A percentile compares a stretch with the other conserved stretches of the same genome.
Evolutionary conservation across 2,888 invertebrate species (phyloP).

Genomic region (Platerodrilus igneus): DNA sequence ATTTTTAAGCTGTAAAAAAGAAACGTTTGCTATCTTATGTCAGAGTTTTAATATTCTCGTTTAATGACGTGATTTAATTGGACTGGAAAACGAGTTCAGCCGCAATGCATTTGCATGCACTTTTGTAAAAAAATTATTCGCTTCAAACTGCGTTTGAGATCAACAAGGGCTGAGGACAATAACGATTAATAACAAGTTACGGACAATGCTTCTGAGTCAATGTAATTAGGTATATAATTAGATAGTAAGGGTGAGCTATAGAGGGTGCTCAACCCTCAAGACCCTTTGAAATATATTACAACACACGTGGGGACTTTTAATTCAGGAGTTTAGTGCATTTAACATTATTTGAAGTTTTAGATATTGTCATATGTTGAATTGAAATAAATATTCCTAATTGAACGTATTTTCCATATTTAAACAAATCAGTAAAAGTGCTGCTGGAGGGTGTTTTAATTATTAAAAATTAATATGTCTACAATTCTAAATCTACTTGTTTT

Average conservation of each 20-base stretch:
- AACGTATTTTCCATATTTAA: slow-evolving; percentile 16
- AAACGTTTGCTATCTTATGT: no score
- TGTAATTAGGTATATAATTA: slow-evolving; percentile 36
- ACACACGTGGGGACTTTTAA: slow-evolving; percentile 22
- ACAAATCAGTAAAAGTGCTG: no score
- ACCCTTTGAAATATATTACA: slow-evolving; percentile 11
- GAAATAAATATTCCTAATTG: slow-evolving; percentile 16
- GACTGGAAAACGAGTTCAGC: no score
- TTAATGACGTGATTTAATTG: no score
- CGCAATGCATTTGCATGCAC: no score
- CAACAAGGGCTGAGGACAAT: slow-evolving; percentile 23
- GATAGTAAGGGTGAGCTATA: slow-evolving; percentile 16
- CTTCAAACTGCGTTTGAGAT: slow-evolving; percentile 20
- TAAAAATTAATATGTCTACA: no score
- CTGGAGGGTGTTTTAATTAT: no score
- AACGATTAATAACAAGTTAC: slow-evolving; percentile 32
- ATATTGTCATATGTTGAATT: slow-evolving; percentile 10
- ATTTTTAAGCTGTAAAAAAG: no score
- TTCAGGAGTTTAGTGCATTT: slow-evolving; percentile 6
- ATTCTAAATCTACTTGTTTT: no score
- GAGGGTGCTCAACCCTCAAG: slow-evolving; percentile 27
- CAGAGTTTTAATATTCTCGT: no score
- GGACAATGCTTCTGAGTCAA: slow-evolving; percentile 33
- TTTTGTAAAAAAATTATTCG: slow-evolving; percentile 10
- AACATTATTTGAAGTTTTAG: slow-evolving; percentile 4